Conservation (phyloP, 2,888 invertebrate species). For the Drosophila anomalata region DNA sequence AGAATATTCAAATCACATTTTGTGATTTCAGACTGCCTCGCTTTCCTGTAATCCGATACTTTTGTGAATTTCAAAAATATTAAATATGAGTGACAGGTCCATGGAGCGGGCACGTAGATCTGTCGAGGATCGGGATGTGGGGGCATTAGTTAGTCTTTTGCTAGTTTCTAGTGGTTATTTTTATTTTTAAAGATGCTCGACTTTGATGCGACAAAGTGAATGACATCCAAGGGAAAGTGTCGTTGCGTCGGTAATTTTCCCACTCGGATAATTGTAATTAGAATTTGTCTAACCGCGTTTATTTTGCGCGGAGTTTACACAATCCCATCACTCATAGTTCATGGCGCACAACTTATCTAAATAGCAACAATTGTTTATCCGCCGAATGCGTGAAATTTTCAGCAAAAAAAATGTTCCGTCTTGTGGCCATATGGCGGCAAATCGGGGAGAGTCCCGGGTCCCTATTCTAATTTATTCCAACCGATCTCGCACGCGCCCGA, state of each 20-base stretch:
- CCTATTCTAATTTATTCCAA: slow-evolving; percentile 39
- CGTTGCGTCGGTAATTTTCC: slow-evolving; percentile 33
- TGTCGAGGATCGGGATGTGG: slow-evolving; percentile 27
- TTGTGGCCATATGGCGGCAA: slow-evolving; percentile 69
- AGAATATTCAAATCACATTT: slow-evolving; percentile 65
- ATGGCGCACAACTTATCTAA: slow-evolving; percentile 30
- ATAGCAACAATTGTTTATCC: slow-evolving; percentile 61
- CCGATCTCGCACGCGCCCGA: slow-evolving; percentile 61
- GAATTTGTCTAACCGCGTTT: slow-evolving; percentile 24
- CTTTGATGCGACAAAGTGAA: slow-evolving; percentile 71
- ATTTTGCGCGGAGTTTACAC: slow-evolving; percentile 28
- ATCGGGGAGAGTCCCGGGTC: slow-evolving; percentile 37
- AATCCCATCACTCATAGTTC: slow-evolving; percentile 17
- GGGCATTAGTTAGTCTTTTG: slow-evolving; percentile 64
- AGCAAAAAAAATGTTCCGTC: slow-evolving; percentile 66
- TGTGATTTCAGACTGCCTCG: slow-evolving; percentile 78
- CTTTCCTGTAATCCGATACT: slow-evolving; percentile 81
- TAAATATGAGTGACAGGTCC: slow-evolving; percentile 77
- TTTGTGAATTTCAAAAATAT: slow-evolving; percentile 78
- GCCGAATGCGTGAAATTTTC: slow-evolving; percentile 62
- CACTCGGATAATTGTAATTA: slow-evolving; percentile 41
- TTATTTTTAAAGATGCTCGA: slow-evolving; percentile 74
- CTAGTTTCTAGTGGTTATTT: slow-evolving; percentile 46
- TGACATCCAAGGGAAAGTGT: slow-evolving; percentile 72
- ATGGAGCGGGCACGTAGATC: slow-evolving; percentile 39